phyloP scores from a whole-genome alignment of 2,113 vertebrate genomes.

The Datnioides undecimradiatus region DNA sequence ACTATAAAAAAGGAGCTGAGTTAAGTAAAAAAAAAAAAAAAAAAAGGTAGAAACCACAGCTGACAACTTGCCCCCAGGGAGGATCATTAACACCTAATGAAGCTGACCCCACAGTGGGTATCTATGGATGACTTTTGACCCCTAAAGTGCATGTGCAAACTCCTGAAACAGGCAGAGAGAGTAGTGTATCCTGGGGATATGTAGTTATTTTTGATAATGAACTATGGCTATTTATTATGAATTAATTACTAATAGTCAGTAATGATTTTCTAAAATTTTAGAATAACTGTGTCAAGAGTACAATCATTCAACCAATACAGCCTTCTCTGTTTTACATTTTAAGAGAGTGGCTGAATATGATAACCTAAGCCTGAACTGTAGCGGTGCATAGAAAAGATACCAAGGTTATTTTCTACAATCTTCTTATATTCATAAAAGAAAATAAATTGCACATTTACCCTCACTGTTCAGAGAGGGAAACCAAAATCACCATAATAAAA shows the following conservation, averaged over 20 bases:
- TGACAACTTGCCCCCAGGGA: slow-evolving; percentile 56
- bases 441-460: not conserved
- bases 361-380: too few species aligned
- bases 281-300: not conserved
- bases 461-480: not conserved
- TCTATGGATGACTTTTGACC: slow-evolving; percentile 69
- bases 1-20: slow-evolving; percentile 4
- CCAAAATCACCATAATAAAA: not conserved
- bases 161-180: slow-evolving; percentile 52
- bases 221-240: not conserved
- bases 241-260: not conserved
- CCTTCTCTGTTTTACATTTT: not conserved
- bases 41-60: slow-evolving; percentile 3
- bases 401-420: not conserved
- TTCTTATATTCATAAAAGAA: not conserved
- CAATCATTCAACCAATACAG: not conserved
- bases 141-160: slow-evolving; percentile 54
- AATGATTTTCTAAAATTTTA: not conserved
- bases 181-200: slow-evolving; percentile 12
- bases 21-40: slow-evolving; percentile 13
- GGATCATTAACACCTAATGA: slow-evolving; percentile 77
- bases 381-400: not conserved
- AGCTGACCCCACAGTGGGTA: slow-evolving; percentile 64
- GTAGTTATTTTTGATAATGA: slow-evolving; percentile 21
- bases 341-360: too few species aligned